These are phyloP conservation scores for Dryas iulia DNA, from an alignment of 1,140 invertebrate genomes.

Conservation along the genomic window DNA sequence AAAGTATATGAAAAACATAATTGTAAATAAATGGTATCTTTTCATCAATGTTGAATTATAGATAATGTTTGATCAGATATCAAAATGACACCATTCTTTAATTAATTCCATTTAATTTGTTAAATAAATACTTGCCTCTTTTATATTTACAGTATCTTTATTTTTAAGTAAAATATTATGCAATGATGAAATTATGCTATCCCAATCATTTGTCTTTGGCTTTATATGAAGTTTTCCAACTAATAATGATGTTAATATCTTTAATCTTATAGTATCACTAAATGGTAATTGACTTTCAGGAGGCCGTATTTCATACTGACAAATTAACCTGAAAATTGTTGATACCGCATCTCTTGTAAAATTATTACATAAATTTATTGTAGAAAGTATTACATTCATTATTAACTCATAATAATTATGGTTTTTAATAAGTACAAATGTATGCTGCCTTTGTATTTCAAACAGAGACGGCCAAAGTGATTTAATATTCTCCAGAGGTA, in stretches of 20 bases:
- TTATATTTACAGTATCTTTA: conserved; percentile 25
- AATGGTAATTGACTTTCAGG: conserved; percentile 35
- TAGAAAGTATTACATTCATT: conserved; percentile 45
- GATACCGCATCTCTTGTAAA: conserved; percentile 34
- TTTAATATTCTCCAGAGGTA: conserved; percentile 29
- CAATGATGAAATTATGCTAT: conserved; percentile 36
- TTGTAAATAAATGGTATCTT: neutral
- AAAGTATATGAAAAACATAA: neutral
- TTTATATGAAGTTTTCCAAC: conserved; percentile 40
- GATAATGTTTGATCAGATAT: no score
- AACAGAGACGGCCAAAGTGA: conserved; percentile 39
- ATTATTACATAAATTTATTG: conserved; percentile 33
- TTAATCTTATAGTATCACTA: conserved; percentile 22
- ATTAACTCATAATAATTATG: conserved; percentile 35
- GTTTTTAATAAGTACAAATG: conserved; percentile 31
- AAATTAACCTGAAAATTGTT: conserved; percentile 43
- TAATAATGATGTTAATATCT: conserved; percentile 38
- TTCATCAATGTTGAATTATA: no score
- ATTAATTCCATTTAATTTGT: no score
- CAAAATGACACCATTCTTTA: no score
- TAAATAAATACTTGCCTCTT: conserved; percentile 38
- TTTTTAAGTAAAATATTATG: conserved; percentile 38
- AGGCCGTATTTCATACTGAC: conserved; percentile 39
- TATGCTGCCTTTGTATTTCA: conserved; percentile 41
- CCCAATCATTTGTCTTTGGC: conserved; percentile 44